A percentile compares a stretch with the other conserved stretches of the same genome.
Evolutionary conservation across 2,797 vertebrate species (phyloP).

Genomic region (Paedocypris micromegethes): DNA sequence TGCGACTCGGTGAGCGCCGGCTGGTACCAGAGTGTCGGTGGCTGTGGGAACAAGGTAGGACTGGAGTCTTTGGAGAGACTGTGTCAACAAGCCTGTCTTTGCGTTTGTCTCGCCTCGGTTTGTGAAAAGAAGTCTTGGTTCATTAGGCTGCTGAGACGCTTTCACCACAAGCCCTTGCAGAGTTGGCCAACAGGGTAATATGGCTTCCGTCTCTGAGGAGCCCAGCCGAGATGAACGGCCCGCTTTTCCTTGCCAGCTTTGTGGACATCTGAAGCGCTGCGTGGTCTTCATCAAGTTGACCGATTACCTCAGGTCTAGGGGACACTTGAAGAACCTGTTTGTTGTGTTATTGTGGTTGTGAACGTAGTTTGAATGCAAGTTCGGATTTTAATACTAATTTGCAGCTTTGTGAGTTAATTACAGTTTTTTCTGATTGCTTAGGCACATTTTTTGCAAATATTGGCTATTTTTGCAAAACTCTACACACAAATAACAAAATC

Average conservation of each 20-base stretch:
- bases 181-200: conserved; percentile 51
- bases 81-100: conserved; percentile 38
- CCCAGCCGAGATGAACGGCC: conserved; percentile 47
- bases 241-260: too few relatives aligned
- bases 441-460: too few relatives aligned
- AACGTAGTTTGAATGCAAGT: too few relatives aligned
- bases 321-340: too few relatives aligned
- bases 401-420: too few relatives aligned
- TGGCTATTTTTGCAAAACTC: too few relatives aligned
- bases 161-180: conserved; percentile 59
- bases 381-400: too few relatives aligned
- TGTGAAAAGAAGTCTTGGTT: conserved; percentile 14
- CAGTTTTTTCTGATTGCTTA: too few relatives aligned
- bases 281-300: too few relatives aligned
- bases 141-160: conserved; percentile 60
- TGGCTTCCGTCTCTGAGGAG: conserved; percentile 50
- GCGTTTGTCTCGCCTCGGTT: conserved; percentile 1
- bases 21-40: conserved; percentile 55
- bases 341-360: too few relatives aligned
- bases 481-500: too few relatives aligned
- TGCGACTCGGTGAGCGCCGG: conserved; percentile 51
- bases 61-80: conserved; percentile 33
- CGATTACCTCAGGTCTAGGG: too few relatives aligned
- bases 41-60: conserved; percentile 46
- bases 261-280: conserved; percentile 48